A percentile compares a stretch with the other conserved stretches of the same genome.
Conservation (phyloP, 37 sponge, comb jelly and placozoan genomes). For the Haliclona indistincta region DNA sequence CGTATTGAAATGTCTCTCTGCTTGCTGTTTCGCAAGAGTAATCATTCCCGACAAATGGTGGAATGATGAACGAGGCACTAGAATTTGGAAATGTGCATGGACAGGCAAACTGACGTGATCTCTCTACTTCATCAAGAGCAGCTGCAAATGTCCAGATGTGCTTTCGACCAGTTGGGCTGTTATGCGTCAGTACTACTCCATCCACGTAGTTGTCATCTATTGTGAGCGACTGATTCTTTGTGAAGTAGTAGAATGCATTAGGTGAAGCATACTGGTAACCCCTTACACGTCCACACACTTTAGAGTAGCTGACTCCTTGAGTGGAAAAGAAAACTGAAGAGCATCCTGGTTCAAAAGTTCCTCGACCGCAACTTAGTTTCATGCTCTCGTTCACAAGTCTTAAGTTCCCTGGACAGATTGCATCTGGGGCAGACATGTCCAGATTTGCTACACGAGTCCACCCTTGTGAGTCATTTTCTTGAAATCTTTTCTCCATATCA, state of each 20-base stretch:
- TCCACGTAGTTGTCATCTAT: conserved; percentile 42
- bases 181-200: conserved; percentile 45
- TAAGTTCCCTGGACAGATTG: conserved; percentile 15
- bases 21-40: conserved; percentile 51
- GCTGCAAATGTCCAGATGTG: conserved; percentile 69
- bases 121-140: conserved; percentile 25
- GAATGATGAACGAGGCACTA: conserved; percentile 2
- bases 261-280: conserved; percentile 48
- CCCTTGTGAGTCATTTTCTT: neutral
- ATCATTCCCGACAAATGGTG: conserved; percentile 23
- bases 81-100: conserved; percentile 22
- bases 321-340: conserved; percentile 15
- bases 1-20: neutral
- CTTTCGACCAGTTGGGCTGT: conserved; percentile 4
- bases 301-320: conserved; percentile 14
- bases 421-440: conserved; percentile 22
- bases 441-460: conserved; percentile 46
- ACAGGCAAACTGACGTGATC: conserved; percentile 18
- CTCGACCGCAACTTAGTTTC: conserved; percentile 27
- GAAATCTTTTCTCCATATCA: conserved; percentile 14
- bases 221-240: conserved; percentile 4
- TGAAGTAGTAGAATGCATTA: conserved; percentile 45
- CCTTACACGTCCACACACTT: conserved; percentile 35
- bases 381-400: neutral
- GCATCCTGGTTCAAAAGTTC: conserved; percentile 15